These are phyloP conservation scores for Murina feae DNA, from an alignment of 2,113 vertebrate genomes.

Conservation along the genomic window DNA sequence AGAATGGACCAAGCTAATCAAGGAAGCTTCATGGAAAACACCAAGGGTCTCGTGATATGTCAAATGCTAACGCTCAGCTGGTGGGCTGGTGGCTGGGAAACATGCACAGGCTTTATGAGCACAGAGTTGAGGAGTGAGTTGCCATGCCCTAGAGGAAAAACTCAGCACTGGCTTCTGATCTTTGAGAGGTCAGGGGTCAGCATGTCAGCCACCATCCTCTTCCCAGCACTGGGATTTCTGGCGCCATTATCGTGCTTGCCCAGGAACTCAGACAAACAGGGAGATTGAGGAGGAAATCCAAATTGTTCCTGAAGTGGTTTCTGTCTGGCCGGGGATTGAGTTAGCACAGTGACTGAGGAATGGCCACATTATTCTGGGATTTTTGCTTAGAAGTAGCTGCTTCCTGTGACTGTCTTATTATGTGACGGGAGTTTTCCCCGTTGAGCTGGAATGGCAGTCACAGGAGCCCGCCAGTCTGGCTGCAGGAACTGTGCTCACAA, in stretches of 20 bases:
- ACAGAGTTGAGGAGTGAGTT: neutral
- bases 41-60: neutral
- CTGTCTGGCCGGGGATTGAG: neutral
- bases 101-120: neutral
- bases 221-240: slow-evolving; percentile 18
- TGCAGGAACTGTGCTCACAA: neutral
- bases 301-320: slow-evolving; percentile 11
- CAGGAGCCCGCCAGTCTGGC: slow-evolving; percentile 49
- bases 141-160: neutral
- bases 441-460: neutral
- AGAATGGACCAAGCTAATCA: neutral
- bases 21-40: neutral
- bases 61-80: neutral
- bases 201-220: neutral
- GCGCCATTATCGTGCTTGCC: neutral
- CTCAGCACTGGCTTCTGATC: neutral
- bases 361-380: neutral
- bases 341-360: slow-evolving; percentile 7
- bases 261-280: slow-evolving; percentile 34
- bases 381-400: slow-evolving; percentile 39
- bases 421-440: neutral
- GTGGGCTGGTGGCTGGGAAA: neutral
- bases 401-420: slow-evolving; percentile 54
- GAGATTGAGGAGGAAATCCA: slow-evolving; percentile 53
- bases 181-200: neutral